phyloP scores from a whole-genome alignment of 2,797 vertebrate species.

The Ctenosaura bakeri region DNA sequence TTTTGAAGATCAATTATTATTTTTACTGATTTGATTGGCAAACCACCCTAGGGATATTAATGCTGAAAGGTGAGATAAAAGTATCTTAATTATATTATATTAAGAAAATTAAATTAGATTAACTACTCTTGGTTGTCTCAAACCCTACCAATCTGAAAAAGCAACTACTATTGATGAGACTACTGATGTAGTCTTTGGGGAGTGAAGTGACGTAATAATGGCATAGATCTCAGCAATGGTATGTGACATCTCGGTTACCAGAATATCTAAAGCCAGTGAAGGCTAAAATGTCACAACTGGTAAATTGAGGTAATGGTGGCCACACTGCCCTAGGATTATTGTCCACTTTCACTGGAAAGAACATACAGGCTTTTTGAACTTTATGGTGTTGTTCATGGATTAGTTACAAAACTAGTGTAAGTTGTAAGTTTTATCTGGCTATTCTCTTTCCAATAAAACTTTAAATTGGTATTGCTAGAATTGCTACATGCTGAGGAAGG shows the following conservation, averaged over 20 bases:
- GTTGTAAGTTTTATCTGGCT: neutral
- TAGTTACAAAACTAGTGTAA: neutral
- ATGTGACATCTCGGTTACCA: neutral
- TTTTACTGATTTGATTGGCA: neutral
- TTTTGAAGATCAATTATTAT: neutral
- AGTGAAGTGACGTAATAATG: neutral
- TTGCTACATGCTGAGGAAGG: neutral
- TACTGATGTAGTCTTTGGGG: neutral
- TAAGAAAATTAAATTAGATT: neutral
- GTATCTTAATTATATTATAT: neutral
- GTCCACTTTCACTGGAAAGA: neutral
- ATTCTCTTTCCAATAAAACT: neutral
- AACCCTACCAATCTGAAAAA: neutral
- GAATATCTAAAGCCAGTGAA: neutral
- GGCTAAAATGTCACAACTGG: neutral
- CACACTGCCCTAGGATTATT: neutral
- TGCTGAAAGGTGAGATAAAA: neutral
- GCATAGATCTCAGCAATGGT: neutral
- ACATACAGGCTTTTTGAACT: neutral
- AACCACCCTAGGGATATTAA: neutral
- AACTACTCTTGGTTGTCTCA: neutral
- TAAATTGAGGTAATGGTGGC: neutral
- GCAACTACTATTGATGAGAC: slow-evolving; percentile 1
- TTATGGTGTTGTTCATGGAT: neutral
- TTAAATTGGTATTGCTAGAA: neutral